Percentiles rank a stretch among this genome's conserved stretches.
phyloP scores from a whole-genome alignment of 2,888 invertebrate species.

The Mellilla xanthometata region DNA sequence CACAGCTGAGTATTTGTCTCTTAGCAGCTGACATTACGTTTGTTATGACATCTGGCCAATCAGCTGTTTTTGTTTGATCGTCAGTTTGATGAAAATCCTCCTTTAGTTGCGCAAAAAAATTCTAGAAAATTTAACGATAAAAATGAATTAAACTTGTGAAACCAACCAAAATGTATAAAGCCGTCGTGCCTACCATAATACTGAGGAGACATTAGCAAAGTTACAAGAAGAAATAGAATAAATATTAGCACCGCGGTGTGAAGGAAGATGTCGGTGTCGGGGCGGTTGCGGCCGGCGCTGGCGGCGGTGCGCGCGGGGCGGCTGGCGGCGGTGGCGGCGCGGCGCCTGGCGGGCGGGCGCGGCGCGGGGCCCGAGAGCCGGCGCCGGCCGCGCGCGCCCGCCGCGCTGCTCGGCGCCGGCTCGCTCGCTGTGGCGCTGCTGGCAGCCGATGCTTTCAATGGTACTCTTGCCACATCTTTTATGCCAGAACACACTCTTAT shows the following conservation, averaged over 20 bases:
- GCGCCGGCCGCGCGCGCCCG: conserved; percentile 17
- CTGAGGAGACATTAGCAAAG: conserved; percentile 2
- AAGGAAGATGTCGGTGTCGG: conserved; percentile 20
- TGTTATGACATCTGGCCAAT: too few species aligned
- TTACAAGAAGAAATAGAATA: not conserved
- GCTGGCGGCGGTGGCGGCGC: conserved; percentile 37
- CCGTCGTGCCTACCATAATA: conserved; percentile 23
- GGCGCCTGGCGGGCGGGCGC: conserved; percentile 21
- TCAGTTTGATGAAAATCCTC: too few species aligned
- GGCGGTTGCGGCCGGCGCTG: conserved; percentile 4
- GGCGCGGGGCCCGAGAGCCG: conserved; percentile 24
- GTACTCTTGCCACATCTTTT: conserved; percentile 37
- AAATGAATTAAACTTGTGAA: conserved; percentile 7
- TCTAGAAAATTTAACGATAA: not conserved
- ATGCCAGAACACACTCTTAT: too few species aligned
- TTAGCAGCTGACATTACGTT: too few species aligned
- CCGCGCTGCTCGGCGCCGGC: conserved; percentile 40
- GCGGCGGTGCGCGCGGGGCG: conserved; percentile 29
- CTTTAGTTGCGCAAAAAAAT: too few species aligned
- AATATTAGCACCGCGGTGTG: not conserved
- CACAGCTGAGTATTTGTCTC: too few species aligned
- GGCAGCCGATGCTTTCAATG: conserved; percentile 68
- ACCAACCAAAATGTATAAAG: conserved; percentile 19
- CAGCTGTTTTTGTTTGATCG: too few species aligned
- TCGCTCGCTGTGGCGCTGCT: conserved; percentile 59